Evolutionary conservation across 2,888 invertebrate species (phyloP), one percentile per base, ranked within the genome.

Genomic region (Andrena haemorrhoa): DNA sequence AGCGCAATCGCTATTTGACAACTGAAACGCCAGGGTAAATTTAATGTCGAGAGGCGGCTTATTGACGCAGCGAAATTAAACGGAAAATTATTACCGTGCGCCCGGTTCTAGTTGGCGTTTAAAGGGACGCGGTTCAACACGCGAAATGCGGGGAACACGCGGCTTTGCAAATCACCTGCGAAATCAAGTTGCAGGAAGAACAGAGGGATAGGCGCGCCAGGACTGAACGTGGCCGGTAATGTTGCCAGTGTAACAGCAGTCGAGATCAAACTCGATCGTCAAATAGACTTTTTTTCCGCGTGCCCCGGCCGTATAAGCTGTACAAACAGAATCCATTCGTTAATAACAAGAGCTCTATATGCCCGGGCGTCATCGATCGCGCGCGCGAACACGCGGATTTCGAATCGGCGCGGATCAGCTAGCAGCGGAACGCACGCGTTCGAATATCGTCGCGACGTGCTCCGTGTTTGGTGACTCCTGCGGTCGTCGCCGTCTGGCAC

Each of bases 261-360:
- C 51, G 35, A n/a, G 70, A 80, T 82, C 75, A 64, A 79, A 79
- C 56, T 70, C 31, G 75, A 66, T 61, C 49, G 53, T 66, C 53
- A 61, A 79, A 75, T 61, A 61, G 41, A 8, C 23, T 60, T 49
- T 74, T 60, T 33, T n/a, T 3, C 10, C 20, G 29, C 35, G 26
- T 16, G 51, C 10, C 33, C 31, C 12, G 20, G 49, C 41, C 10
- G 6, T 29, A 60, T 49, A 56, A 73, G 41, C 49, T 23, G 49
- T 31, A 51, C 79, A 79, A 80, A 80, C 79, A 79, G 66, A 66
- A 74, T 82, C 70, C 60, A 51, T 74, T 58, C 29, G 68, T 26
- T 82, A 75, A 79, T 79, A 82, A 79, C 74, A 53, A 69, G 64
- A 69, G 33, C 58, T 41, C 51, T 29, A n/a, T 56, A 10, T 56